These are phyloP conservation scores for Gallirallus australis DNA, from an alignment of 2,797 vertebrate species.

Conservation along the genomic window DNA sequence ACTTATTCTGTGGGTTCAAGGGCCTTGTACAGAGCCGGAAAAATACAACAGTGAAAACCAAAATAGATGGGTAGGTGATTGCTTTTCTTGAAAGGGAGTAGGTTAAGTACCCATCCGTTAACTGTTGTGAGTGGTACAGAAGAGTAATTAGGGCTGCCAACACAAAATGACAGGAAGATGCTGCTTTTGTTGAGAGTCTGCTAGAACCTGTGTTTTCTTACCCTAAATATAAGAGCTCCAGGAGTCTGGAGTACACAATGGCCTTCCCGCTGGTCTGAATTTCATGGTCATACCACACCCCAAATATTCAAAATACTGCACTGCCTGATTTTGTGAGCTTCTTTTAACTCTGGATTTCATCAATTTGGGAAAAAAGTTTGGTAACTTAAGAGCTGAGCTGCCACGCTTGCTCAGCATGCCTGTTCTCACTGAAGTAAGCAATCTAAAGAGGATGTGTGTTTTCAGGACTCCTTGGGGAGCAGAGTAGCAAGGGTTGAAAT, in stretches of 20 bases:
- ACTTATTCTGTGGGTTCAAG: not conserved
- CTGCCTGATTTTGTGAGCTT: not conserved
- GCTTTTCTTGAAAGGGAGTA: not conserved
- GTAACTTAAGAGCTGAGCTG: not conserved
- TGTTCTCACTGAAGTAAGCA: not conserved
- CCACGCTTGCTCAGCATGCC: not conserved
- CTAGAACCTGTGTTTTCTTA: not conserved
- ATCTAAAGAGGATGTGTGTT: not conserved
- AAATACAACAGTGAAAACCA: not conserved
- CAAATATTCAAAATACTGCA: not conserved
- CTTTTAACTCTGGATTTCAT: not conserved
- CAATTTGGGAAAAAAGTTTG: not conserved
- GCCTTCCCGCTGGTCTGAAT: not conserved
- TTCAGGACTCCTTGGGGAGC: not conserved
- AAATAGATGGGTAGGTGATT: not conserved
- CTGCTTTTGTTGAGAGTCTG: not conserved
- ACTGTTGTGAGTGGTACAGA: not conserved
- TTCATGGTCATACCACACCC: rapidly evolving
- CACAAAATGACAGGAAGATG: not conserved
- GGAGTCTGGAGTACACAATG: not conserved
- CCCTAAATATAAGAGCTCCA: not conserved
- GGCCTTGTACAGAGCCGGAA: not conserved
- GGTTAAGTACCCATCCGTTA: not conserved
- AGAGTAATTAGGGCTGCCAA: not conserved
- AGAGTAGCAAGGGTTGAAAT: not conserved